These are phyloP conservation scores for Sebastes nivosus DNA, from an alignment of 2,797 vertebrate species.

Conservation along the genomic window DNA sequence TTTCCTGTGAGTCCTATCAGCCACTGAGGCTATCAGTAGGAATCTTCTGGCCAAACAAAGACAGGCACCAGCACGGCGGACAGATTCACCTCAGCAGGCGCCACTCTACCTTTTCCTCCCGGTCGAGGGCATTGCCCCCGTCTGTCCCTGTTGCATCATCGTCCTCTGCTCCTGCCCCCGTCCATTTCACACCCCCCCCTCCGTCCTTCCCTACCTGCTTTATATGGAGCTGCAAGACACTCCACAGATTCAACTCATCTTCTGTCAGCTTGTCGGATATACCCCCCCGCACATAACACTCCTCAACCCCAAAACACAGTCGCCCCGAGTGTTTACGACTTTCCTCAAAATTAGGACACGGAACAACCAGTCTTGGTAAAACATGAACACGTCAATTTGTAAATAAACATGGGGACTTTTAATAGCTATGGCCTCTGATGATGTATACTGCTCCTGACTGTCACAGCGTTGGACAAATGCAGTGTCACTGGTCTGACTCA, in stretches of 20 bases:
- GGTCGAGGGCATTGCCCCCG: constrained; percentile 68
- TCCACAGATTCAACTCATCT: not conserved
- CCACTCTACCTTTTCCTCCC: constrained; percentile 62
- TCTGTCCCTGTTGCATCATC: constrained; percentile 54
- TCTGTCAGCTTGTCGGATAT: not conserved
- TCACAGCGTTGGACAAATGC: not conserved
- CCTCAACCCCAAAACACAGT: not conserved
- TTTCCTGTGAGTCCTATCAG: constrained; percentile 19
- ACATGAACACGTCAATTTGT: not conserved
- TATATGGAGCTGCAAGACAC: constrained; percentile 4
- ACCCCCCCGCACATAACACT: not conserved
- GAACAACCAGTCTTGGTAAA: not conserved
- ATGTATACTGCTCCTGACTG: not conserved
- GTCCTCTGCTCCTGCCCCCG: constrained; percentile 9
- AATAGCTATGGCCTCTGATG: not conserved
- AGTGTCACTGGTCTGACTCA: not conserved
- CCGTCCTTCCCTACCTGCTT: constrained; percentile 5
- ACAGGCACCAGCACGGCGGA: constrained; percentile 76
- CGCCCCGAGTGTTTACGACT: not conserved
- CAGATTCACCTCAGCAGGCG: constrained; percentile 78
- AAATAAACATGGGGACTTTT: not conserved
- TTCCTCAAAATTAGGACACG: constrained; percentile 23
- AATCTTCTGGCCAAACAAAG: constrained; percentile 84
- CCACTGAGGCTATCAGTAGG: constrained; percentile 69
- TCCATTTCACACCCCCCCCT: not conserved